Conservation (phyloP, 2,888 invertebrate species). For the Steinernema scapterisci region DNA sequence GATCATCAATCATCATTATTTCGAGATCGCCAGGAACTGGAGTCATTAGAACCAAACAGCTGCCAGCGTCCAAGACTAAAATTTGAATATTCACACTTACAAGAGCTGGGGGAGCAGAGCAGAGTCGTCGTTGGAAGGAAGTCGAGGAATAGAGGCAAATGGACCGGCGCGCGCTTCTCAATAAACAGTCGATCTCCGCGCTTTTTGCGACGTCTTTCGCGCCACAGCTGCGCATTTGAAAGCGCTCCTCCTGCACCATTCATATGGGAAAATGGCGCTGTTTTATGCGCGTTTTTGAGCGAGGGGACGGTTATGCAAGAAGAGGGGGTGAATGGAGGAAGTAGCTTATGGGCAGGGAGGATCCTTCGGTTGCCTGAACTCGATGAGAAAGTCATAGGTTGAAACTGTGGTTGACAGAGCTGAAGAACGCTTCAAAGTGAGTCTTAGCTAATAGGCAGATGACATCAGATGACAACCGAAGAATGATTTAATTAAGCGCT, state of each 20-base stretch:
- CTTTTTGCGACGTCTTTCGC: background rate
- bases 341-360: too few relatives aligned
- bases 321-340: too few relatives aligned
- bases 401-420: too few relatives aligned
- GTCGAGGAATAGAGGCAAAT: constrained; percentile 6
- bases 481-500: too few relatives aligned
- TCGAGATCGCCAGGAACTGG: background rate
- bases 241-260: background rate
- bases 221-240: constrained; percentile 10
- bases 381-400: too few relatives aligned
- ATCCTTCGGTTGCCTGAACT: too few relatives aligned
- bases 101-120: background rate
- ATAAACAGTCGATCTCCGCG: constrained; percentile 25
- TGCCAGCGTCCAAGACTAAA: background rate
- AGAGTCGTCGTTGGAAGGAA: background rate
- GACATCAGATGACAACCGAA: too few relatives aligned
- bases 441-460: too few relatives aligned
- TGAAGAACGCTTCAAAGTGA: too few relatives aligned
- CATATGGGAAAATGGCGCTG: constrained; percentile 15
- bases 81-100: constrained; percentile 25
- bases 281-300: constrained; percentile 8
- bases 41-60: constrained; percentile 21
- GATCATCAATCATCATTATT: background rate
- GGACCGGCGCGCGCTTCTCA: constrained; percentile 6
- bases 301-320: too few relatives aligned